phyloP scores from a whole-genome alignment of 2,888 invertebrate species.

The Drosophila birchii region DNA sequence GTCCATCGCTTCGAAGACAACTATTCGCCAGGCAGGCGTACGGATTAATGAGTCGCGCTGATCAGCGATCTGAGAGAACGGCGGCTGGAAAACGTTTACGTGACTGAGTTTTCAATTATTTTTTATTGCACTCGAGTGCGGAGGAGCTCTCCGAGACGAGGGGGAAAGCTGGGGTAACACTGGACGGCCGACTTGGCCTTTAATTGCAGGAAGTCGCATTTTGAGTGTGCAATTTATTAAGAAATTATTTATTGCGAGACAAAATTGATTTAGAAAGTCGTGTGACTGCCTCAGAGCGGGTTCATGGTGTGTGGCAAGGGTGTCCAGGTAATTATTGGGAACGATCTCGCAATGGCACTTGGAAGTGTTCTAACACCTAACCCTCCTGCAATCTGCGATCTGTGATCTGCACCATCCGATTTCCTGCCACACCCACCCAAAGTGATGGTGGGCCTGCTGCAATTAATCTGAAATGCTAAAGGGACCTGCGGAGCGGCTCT shows the following conservation, averaged over 20 bases:
- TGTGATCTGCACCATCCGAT: slow-evolving; percentile 65
- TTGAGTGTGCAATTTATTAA: slow-evolving; percentile 75
- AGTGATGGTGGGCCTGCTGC: slow-evolving; percentile 32
- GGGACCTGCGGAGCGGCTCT: slow-evolving; percentile 52
- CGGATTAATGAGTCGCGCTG: slow-evolving; percentile 74
- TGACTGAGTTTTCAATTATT: slow-evolving; percentile 78
- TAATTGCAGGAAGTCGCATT: slow-evolving; percentile 77
- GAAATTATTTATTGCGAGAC: slow-evolving; percentile 74
- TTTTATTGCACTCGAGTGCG: slow-evolving; percentile 65
- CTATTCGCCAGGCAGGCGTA: slow-evolving; percentile 29
- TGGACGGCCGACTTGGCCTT: slow-evolving; percentile 47
- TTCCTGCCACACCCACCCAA: slow-evolving; percentile 71
- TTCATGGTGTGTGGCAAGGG: slow-evolving; percentile 46
- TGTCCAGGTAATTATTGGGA: slow-evolving; percentile 55
- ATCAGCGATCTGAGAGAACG: slow-evolving; percentile 53
- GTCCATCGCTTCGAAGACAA: slow-evolving; percentile 16
- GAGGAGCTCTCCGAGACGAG: background rate
- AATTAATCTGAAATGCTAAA: slow-evolving; percentile 71
- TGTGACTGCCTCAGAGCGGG: slow-evolving; percentile 54
- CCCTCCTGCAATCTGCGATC: slow-evolving; percentile 21
- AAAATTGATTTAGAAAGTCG: slow-evolving; percentile 77
- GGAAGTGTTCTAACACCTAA: slow-evolving; percentile 65
- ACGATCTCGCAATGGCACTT: background rate
- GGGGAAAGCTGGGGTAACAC: background rate
- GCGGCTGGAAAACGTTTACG: slow-evolving; percentile 72